Conservation (phyloP, 2,797 vertebrate species). For the Sebastes ruberrimus region DNA sequence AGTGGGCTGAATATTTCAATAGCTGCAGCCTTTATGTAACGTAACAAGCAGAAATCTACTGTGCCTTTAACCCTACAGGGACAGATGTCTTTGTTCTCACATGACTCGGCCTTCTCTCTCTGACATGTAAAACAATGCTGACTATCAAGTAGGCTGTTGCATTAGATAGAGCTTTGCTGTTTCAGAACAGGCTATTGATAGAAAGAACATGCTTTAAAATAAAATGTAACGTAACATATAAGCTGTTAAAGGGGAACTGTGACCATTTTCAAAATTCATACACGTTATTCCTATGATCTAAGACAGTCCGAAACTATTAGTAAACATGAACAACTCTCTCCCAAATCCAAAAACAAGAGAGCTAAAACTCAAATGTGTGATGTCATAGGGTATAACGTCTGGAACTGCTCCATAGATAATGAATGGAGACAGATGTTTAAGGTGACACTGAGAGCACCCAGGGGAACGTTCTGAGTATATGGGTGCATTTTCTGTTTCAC, state of each 20-base stretch:
- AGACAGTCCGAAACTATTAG: not conserved
- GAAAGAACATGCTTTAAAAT: not conserved
- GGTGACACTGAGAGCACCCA: not conserved
- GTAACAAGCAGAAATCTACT: not conserved
- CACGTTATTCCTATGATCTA: not conserved
- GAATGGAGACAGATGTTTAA: not conserved
- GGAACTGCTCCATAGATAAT: not conserved
- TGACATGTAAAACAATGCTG: constrained; percentile 8
- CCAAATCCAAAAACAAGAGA: not conserved
- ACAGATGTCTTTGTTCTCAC: constrained; percentile 24
- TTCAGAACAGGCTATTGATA: not conserved
- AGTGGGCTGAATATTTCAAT: constrained; percentile 13
- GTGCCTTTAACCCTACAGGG: constrained; percentile 10
- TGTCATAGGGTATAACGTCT: not conserved
- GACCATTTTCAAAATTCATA: too few relatives aligned
- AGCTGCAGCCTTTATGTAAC: constrained; percentile 3
- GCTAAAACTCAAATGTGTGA: not conserved
- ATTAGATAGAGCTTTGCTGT: not conserved
- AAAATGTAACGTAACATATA: not conserved
- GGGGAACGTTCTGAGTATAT: not conserved
- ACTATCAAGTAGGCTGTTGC: not conserved
- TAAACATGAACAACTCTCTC: not conserved
- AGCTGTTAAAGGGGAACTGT: not conserved
- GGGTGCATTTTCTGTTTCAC: not conserved
- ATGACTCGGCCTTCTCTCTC: not conserved